These are phyloP conservation scores for Danio jaintianensis DNA, from an alignment of 2,797 vertebrate genomes.

Conservation along the genomic window DNA sequence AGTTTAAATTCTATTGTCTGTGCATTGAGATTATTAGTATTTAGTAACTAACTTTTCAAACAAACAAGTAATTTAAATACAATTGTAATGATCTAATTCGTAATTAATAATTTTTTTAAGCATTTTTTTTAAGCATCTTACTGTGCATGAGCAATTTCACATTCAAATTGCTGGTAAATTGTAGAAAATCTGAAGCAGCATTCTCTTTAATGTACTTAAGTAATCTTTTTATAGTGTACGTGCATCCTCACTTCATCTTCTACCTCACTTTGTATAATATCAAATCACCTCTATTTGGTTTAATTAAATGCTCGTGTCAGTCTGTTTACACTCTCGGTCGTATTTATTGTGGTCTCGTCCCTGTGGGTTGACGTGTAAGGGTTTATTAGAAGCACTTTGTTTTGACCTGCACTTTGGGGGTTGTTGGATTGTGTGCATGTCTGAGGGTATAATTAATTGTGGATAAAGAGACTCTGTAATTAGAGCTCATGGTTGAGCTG, in stretches of 20 bases:
- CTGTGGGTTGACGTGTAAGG: neutral
- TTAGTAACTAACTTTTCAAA: too few relatives aligned
- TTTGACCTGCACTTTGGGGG: neutral
- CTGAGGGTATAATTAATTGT: slow-evolving; percentile 29
- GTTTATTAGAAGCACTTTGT: slow-evolving; percentile 32
- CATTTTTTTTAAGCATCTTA: too few relatives aligned
- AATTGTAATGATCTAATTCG: too few relatives aligned
- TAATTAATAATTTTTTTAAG: too few relatives aligned
- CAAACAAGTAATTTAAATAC: too few relatives aligned
- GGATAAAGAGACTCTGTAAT: slow-evolving; percentile 15
- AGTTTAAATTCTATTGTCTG: too few relatives aligned
- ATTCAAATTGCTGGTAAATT: too few relatives aligned
- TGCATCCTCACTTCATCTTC: neutral
- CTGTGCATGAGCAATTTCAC: too few relatives aligned
- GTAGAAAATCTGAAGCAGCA: too few relatives aligned
- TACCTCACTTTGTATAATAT: slow-evolving; percentile 5
- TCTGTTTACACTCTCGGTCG: slow-evolving; percentile 5
- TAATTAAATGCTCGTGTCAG: neutral
- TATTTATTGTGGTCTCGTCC: slow-evolving; percentile 5
- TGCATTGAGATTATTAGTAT: too few relatives aligned
- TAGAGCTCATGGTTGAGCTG: slow-evolving; percentile 6
- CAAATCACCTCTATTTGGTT: neutral
- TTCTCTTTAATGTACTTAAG: neutral
- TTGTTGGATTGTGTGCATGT: neutral
- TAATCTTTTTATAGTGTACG: neutral